Evolutionary conservation across 2,113 vertebrate species (phyloP).

Genomic region (Myotis yumanensis): DNA sequence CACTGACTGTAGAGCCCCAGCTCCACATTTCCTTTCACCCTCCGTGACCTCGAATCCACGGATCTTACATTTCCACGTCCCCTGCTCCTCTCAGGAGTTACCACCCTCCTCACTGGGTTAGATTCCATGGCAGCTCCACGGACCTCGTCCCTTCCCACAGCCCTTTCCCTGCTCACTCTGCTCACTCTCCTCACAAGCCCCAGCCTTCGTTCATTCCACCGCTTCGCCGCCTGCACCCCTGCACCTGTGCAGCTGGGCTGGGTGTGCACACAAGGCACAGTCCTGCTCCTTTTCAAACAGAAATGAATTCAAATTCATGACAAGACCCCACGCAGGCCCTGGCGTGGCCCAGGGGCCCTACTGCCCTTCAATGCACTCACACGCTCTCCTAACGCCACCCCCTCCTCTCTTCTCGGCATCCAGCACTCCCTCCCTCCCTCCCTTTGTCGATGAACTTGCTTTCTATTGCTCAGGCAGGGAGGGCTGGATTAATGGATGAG

Average conservation of each 20-base stretch:
- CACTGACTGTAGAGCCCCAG: neutral
- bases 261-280: neutral
- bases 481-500: rapidly evolving
- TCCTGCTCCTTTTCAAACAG: neutral
- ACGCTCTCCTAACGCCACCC: neutral
- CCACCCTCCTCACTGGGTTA: neutral
- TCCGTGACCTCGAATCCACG: neutral
- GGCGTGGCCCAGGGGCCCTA: neutral
- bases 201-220: neutral
- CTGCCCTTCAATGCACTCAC: neutral
- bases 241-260: neutral
- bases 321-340: neutral
- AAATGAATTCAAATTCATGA: conserved; percentile 2
- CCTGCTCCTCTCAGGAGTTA: too few species aligned
- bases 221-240: neutral
- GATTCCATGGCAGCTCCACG: neutral
- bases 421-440: neutral
- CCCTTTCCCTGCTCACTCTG: neutral
- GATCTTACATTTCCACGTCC: neutral
- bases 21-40: neutral
- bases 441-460: neutral
- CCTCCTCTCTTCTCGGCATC: neutral
- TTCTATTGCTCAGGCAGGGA: neutral
- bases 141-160: too few species aligned
- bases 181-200: neutral